A percentile compares a stretch with the other conserved stretches of the same genome.
phyloP scores from a whole-genome alignment of 2,113 vertebrate species.

The Andinoacara biseriatus region DNA sequence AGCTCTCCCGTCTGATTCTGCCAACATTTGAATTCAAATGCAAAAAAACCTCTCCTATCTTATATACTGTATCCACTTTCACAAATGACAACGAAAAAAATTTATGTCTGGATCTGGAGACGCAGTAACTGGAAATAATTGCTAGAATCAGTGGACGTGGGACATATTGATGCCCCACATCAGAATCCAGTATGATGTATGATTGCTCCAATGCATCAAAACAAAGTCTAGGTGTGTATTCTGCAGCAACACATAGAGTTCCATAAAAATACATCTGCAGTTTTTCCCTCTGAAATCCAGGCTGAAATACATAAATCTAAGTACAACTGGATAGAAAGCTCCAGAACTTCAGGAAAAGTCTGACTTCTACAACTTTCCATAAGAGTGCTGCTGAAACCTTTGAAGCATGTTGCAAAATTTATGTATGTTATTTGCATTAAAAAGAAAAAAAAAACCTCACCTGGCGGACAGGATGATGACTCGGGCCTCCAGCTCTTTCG shows the following conservation, averaged over 20 bases:
- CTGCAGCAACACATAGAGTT: neutral
- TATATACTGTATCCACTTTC: neutral
- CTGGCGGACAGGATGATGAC: constrained; percentile 98
- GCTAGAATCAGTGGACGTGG: too few species aligned
- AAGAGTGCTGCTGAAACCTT: neutral
- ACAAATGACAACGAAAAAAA: neutral
- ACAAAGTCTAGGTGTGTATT: neutral
- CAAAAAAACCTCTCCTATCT: neutral
- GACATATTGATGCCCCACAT: neutral
- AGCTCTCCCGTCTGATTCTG: neutral
- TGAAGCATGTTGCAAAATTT: neutral
- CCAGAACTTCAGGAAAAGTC: too few species aligned
- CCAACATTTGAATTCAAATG: neutral
- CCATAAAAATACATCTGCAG: neutral
- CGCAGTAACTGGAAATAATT: too few species aligned
- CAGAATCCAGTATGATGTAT: neutral
- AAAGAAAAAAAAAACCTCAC: constrained; percentile 70
- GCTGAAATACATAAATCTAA: neutral
- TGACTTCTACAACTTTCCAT: neutral
- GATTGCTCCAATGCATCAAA: neutral
- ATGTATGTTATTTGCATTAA: neutral
- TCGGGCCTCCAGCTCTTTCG: constrained; percentile 95
- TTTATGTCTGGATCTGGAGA: too few species aligned
- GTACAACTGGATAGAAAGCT: neutral
- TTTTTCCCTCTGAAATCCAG: neutral